Evolutionary conservation across 2,797 vertebrate species (phyloP), one percentile per base, ranked within the genome.

Genomic region (Paratrypauchen microcephalus): DNA sequence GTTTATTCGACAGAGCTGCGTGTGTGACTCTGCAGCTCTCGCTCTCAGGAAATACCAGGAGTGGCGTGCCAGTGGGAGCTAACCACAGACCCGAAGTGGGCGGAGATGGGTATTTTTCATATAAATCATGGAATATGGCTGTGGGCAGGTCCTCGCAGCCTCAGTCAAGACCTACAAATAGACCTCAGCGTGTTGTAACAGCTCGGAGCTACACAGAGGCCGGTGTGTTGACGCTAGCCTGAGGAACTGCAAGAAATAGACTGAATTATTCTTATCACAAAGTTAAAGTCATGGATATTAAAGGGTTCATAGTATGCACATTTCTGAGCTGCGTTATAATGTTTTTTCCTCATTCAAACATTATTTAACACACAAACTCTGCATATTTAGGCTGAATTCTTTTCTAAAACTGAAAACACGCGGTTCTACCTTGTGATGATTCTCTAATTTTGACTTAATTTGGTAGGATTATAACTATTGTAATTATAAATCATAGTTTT

Each of bases 121-220:
- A 83, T 87, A 87, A 89, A 91, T 90, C 80, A 89, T 86, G 84
- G 87, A 90, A 90, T 81, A 90, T 81, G 81, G 68, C 82, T 83
- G 84, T 86, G 81, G 87, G 86, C 56, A 62, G 84, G 82, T 73
- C 74, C 64, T 80, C 71, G 80, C 81, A 71, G 79, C 79, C 80
- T 69, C 63, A 86, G 81, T 24, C 83, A 84, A 66, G 48, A 50
- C 74, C 84, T 82, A 73, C 78, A 88, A 92, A 92, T 91, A 92
- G 87, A 83, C 58, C 65, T 56, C 65, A 77, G 83, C 83, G 77
- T 86, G 86, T 86, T 79, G 86, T 86, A 86, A 83, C 75, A 85
- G 82, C 83, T 87, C 71, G 73, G 82, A 87, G 85, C 81, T 77
- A 84, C 84, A 89, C 88, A 91, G 90, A 88, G 85, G 72, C 82